A percentile compares a stretch with the other conserved stretches of the same genome.
These are phyloP conservation scores for Laothoe populi DNA, from an alignment of 2,888 invertebrate species.

Conservation along the genomic window DNA sequence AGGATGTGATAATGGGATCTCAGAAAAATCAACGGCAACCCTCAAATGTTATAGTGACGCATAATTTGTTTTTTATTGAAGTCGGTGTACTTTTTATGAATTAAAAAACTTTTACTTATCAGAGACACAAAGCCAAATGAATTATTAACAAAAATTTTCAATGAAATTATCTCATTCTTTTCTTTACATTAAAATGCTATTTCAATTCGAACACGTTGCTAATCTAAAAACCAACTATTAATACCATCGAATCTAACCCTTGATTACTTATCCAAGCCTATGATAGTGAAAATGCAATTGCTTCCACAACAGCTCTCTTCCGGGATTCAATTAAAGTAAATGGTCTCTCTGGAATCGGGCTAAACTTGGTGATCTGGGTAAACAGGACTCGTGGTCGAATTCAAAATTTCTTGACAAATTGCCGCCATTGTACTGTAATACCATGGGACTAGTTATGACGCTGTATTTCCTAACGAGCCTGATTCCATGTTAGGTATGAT, in stretches of 20 bases:
- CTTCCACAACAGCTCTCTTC: slow-evolving; percentile 46
- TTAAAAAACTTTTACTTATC: no score
- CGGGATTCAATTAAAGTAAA: slow-evolving; percentile 58
- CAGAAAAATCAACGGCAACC: no score
- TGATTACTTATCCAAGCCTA: slow-evolving; percentile 12
- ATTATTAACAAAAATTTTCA: no score
- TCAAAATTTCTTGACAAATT: slow-evolving; percentile 46
- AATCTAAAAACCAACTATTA: not conserved
- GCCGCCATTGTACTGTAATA: slow-evolving; percentile 35
- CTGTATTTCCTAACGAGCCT: slow-evolving; percentile 2
- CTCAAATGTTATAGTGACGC: no score
- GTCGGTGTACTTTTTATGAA: no score
- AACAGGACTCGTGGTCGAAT: slow-evolving; percentile 42
- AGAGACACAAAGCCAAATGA: no score
- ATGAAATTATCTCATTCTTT: no score
- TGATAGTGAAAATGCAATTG: slow-evolving; percentile 31
- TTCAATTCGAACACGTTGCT: no score
- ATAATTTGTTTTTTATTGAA: no score
- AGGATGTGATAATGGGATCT: no score
- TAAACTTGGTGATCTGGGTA: slow-evolving; percentile 53
- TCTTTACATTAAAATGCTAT: no score
- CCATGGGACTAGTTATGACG: slow-evolving; percentile 23
- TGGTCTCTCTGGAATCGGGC: slow-evolving; percentile 53
- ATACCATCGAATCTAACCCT: no score
- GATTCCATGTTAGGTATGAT: not conserved